Percentiles rank a stretch among this genome's conserved stretches.
Conservation (phyloP, 2,888 invertebrate species). For the Lycophotia porphyrea region DNA sequence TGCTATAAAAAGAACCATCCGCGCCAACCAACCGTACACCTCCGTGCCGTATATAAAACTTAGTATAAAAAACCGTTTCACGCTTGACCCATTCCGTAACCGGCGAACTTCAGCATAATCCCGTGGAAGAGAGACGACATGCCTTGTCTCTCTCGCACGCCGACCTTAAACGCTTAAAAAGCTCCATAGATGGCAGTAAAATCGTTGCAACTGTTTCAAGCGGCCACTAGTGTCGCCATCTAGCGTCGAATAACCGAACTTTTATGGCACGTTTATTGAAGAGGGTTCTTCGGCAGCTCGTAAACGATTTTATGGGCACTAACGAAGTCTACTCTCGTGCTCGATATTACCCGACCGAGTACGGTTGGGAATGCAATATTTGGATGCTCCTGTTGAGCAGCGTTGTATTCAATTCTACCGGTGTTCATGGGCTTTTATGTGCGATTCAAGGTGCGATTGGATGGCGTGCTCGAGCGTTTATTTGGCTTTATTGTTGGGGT, state of each 20-base stretch:
- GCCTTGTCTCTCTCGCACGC: slow-evolving; percentile 72
- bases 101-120: slow-evolving; percentile 75
- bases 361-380: slow-evolving; percentile 87
- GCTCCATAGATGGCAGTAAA: slow-evolving; percentile 90
- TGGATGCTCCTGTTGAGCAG: slow-evolving; percentile 86
- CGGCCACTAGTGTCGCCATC: slow-evolving; percentile 90
- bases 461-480: slow-evolving; percentile 90
- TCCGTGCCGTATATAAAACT: slow-evolving; percentile 49
- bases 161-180: slow-evolving; percentile 86
- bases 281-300: slow-evolving; percentile 90
- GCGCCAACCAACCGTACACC: slow-evolving; percentile 50
- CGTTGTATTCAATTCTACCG: slow-evolving; percentile 88
- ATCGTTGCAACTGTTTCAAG: slow-evolving; percentile 87
- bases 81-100: slow-evolving; percentile 67
- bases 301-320: slow-evolving; percentile 90
- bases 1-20: slow-evolving; percentile 33
- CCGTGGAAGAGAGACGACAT: slow-evolving; percentile 69
- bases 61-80: slow-evolving; percentile 61
- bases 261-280: slow-evolving; percentile 90
- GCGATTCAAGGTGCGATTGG: slow-evolving; percentile 91
- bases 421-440: slow-evolving; percentile 90
- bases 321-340: slow-evolving; percentile 88
- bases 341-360: slow-evolving; percentile 88
- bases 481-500: slow-evolving; percentile 90
- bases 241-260: slow-evolving; percentile 89